phyloP scores from a whole-genome alignment of 2,888 invertebrate species.

The Entomobrya multifasciata region DNA sequence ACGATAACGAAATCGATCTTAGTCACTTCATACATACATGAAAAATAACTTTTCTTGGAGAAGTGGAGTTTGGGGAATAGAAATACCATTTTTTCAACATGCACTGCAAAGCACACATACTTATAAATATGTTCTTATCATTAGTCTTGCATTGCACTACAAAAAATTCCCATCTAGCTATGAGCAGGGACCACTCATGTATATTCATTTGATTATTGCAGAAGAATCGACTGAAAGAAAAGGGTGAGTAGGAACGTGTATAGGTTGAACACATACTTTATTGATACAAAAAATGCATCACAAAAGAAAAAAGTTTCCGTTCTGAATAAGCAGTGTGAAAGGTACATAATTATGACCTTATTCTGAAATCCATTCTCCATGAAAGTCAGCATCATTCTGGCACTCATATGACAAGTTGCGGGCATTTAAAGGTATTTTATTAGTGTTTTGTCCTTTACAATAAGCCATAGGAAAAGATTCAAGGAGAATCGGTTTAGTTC shows the following conservation, averaged over 20 bases:
- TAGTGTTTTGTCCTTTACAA: background rate
- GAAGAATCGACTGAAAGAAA: too few relatives aligned
- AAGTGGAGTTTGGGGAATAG: constrained; percentile 32
- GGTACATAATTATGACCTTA: too few relatives aligned
- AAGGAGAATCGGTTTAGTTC: background rate
- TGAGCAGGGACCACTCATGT: too few relatives aligned
- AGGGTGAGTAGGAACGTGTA: background rate
- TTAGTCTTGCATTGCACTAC: background rate
- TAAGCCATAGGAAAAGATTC: background rate
- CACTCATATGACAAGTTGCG: background rate
- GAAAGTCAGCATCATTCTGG: background rate
- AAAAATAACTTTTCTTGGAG: constrained; percentile 14
- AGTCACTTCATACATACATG: constrained; percentile 58
- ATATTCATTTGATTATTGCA: constrained; percentile 6
- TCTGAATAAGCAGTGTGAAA: too few relatives aligned
- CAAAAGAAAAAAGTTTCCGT: too few relatives aligned
- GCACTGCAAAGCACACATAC: too few relatives aligned
- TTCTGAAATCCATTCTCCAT: background rate
- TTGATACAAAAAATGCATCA: too few relatives aligned
- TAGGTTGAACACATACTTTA: too few relatives aligned
- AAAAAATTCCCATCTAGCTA: too few relatives aligned
- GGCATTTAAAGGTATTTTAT: constrained; percentile 3
- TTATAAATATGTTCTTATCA: constrained; percentile 3
- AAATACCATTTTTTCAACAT: constrained; percentile 12
- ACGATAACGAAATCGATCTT: constrained; percentile 76